These are phyloP conservation scores for Rhopalosiphum maidis DNA, from an alignment of 1,140 invertebrate species.

Conservation along the genomic window DNA sequence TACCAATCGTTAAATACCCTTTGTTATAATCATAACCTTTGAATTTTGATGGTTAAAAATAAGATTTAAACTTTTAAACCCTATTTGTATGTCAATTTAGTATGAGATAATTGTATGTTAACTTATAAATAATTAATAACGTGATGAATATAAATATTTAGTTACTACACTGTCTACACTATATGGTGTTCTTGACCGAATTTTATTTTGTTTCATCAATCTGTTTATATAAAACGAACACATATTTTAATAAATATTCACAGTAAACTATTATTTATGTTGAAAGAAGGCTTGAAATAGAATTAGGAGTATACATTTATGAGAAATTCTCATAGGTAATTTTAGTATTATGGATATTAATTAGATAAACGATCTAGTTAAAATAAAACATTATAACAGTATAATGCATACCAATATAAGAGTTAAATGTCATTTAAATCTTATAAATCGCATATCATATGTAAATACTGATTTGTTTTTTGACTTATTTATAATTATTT, in stretches of 20 bases:
- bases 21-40: not conserved
- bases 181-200: conserved; percentile 26
- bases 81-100: not conserved
- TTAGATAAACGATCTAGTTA: not conserved
- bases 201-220: conserved; percentile 20
- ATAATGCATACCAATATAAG: not conserved
- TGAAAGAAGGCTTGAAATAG: not conserved
- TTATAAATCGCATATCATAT: not conserved
- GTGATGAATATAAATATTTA: not conserved
- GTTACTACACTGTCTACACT: no score
- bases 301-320: not conserved
- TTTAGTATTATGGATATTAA: not conserved
- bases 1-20: not conserved
- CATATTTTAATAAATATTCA: not conserved
- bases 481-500: not conserved
- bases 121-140: conserved; percentile 34
- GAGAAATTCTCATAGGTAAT: not conserved
- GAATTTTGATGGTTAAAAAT: not conserved
- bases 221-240: not conserved
- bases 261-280: not conserved
- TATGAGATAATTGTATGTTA: not conserved
- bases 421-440: not conserved
- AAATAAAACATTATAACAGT: not conserved
- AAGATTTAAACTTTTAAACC: not conserved
- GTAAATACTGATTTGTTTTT: not conserved